Evolutionary conservation across 2,797 vertebrate species (phyloP).

Genomic region (Ctenochaetus hawaiiensis): DNA sequence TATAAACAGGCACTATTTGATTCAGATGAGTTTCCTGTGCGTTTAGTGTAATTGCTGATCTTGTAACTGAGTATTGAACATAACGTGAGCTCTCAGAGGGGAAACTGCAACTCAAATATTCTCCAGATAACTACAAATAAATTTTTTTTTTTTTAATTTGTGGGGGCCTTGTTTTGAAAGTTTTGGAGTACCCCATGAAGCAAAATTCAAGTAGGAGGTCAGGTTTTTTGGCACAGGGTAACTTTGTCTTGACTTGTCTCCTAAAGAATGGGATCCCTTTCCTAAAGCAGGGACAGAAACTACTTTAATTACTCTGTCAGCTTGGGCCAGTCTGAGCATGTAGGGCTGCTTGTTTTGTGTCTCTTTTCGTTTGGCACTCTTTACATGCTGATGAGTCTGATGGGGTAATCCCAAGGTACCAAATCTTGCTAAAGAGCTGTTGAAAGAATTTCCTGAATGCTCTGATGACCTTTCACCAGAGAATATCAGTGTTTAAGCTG

Average conservation of each 20-base stretch:
- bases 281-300: neutral
- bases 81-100: slow-evolving; percentile 14
- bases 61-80: slow-evolving; percentile 20
- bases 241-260: slow-evolving; percentile 57
- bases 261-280: slow-evolving; percentile 4
- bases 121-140: neutral
- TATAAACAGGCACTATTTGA: slow-evolving; percentile 10
- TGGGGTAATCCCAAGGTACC: slow-evolving; percentile 10
- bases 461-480: neutral
- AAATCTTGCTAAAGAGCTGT: slow-evolving; percentile 45
- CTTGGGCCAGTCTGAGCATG: slow-evolving; percentile 55
- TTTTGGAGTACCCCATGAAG: neutral
- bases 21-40: slow-evolving; percentile 65
- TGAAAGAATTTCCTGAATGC: slow-evolving; percentile 56
- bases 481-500: neutral
- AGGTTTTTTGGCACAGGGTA: neutral
- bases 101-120: slow-evolving; percentile 12
- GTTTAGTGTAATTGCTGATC: slow-evolving; percentile 56
- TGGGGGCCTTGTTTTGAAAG: neutral
- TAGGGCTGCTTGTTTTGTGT: slow-evolving; percentile 19
- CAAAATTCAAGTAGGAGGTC: neutral
- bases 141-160: no score
- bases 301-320: slow-evolving; percentile 7
- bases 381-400: slow-evolving; percentile 1
- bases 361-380: slow-evolving; percentile 13